phyloP scores from a whole-genome alignment of 1,140 invertebrate genomes.

The Macrobrachium nipponense region DNA sequence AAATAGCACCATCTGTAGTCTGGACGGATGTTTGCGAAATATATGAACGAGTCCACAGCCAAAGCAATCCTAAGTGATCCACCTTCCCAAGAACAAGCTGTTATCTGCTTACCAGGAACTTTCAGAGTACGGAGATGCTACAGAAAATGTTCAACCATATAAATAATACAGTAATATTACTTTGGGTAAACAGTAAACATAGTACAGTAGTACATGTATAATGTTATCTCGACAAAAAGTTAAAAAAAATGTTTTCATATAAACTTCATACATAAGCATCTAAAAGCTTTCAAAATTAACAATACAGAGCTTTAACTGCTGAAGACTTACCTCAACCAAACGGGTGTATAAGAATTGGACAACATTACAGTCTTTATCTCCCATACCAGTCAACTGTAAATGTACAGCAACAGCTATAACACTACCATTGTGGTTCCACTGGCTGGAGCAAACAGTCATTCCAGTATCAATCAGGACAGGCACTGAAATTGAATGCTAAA shows the following conservation, averaged over 20 bases:
- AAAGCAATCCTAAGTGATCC: slow-evolving; percentile 89
- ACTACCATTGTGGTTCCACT: slow-evolving; percentile 93
- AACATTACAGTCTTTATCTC: slow-evolving; percentile 83
- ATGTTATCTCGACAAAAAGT: background rate
- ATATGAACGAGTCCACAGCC: slow-evolving; percentile 95
- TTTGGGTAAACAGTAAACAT: background rate
- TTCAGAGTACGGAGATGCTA: slow-evolving; percentile 84
- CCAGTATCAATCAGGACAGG: slow-evolving; percentile 76
- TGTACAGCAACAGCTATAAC: slow-evolving; percentile 86
- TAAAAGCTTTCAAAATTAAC: too few relatives aligned
- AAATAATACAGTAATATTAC: background rate
- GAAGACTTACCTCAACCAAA: slow-evolving; percentile 76
- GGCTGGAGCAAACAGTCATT: slow-evolving; percentile 83
- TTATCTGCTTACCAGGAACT: slow-evolving; percentile 87
- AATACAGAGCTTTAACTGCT: too few relatives aligned
- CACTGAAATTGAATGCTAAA: slow-evolving; percentile 66
- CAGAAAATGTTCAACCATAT: slow-evolving; percentile 64
- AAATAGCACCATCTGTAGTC: slow-evolving; percentile 97
- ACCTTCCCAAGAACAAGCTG: slow-evolving; percentile 91
- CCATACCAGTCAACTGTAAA: slow-evolving; percentile 71
- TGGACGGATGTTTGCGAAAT: slow-evolving; percentile 96
- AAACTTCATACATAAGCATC: too few relatives aligned
- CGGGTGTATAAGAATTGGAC: slow-evolving; percentile 91
- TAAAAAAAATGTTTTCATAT: too few relatives aligned
- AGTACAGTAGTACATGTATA: background rate